phyloP scores from a whole-genome alignment of 1,140 invertebrate genomes.

The Physella acuta region DNA sequence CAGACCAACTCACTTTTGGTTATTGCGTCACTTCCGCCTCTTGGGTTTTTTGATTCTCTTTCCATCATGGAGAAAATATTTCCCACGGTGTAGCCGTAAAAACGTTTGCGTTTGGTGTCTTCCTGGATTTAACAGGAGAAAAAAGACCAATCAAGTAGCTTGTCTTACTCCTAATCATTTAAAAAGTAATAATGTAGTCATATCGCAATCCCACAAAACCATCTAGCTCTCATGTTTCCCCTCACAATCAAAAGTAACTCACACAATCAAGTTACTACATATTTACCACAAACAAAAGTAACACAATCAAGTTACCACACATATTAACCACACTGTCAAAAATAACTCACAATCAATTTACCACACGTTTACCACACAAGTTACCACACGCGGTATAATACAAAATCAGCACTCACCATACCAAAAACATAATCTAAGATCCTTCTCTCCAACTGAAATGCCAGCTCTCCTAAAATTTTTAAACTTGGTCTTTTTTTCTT shows the following conservation, averaged over 20 bases:
- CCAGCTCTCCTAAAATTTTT: constrained; percentile 13
- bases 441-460: constrained; percentile 12
- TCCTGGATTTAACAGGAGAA: background rate
- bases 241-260: too few relatives aligned
- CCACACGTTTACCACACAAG: too few relatives aligned
- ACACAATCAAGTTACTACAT: too few relatives aligned
- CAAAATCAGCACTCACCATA: constrained; percentile 9
- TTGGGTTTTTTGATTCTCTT: constrained; percentile 28
- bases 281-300: too few relatives aligned
- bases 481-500: background rate
- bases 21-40: constrained; percentile 23
- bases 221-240: too few relatives aligned
- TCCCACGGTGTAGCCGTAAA: constrained; percentile 44
- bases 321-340: too few relatives aligned
- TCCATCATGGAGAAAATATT: constrained; percentile 42
- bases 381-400: too few relatives aligned
- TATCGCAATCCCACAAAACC: too few relatives aligned
- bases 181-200: too few relatives aligned
- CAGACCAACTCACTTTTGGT: constrained; percentile 28
- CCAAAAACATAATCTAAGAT: constrained; percentile 21
- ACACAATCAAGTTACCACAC: too few relatives aligned
- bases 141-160: background rate
- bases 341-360: too few relatives aligned
- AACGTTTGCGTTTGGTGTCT: constrained; percentile 20
- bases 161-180: too few relatives aligned